Evolutionary conservation across 1,140 invertebrate genomes (phyloP), one percentile per base, ranked within the genome.

Genomic region (Drosophila saltans): DNA sequence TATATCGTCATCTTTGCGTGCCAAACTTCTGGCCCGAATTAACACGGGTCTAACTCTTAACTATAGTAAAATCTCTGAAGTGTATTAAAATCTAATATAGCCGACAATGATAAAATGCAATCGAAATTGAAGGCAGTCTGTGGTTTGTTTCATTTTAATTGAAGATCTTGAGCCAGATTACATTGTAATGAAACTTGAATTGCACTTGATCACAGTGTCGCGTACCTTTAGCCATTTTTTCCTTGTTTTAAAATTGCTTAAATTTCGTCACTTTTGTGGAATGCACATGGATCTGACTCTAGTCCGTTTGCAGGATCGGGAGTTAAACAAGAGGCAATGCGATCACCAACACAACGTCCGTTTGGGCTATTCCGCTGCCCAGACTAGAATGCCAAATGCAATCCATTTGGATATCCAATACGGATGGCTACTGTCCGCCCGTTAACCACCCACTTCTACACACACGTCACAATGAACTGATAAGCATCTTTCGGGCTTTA

Each of bases 81-180:
- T 26, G 45, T 52, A 52, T 52, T 4, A 40, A 39, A 39, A 40
- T 11, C 39, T 43, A 55, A 71, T 9, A 64, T 43, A 43, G 26
- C 56, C 6, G 16, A 58, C 16, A 60, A 52, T 26, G 24, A 43
- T 80, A 69, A 78, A 80, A 84, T 60, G 73, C 65, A 55, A 84
- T 48, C 64, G 39, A 10, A 55, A 76, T 28, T 39, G 63, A 80
- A 71, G 73, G 57, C 58, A 69, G 28, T 45, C 72, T 88, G 84
- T 81, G 84, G 85, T 88, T 81, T 61, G 26, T 52, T 52, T 36
- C 26, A 28, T 26, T 33, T 7, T 33, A 39, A 11, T 78, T 71
- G 58, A 43, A 59, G 69, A 65, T 89, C 84, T 84, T 89, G 78
- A 89, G 61, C 80, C 67, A 79, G 63, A 78, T 88, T 52, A 52